Conservation (phyloP, 2,113 vertebrate genomes). For the Callocephalon fimbriatum region DNA sequence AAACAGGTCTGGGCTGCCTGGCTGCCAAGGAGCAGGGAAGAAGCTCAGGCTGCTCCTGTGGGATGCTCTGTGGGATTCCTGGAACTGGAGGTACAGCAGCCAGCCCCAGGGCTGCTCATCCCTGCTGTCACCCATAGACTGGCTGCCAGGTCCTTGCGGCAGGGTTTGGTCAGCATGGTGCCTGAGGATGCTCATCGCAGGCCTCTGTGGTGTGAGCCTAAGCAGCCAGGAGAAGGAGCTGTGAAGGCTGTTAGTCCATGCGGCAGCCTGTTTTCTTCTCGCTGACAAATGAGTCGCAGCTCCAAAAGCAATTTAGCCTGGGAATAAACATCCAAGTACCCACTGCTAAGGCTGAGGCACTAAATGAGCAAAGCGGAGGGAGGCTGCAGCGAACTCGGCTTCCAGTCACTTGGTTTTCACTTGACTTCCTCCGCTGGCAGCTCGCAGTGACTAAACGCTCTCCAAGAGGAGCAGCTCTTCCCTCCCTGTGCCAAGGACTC, state of each 20-base stretch:
- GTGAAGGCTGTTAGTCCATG: not conserved
- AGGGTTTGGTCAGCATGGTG: not conserved
- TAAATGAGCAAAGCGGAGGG: not conserved
- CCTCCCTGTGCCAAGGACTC: not conserved
- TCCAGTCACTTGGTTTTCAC: constrained; percentile 23
- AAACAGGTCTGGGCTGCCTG: not conserved
- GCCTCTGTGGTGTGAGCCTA: accelerated
- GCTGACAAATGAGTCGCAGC: not conserved
- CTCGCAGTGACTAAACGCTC: not conserved
- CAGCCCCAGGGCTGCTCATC: accelerated
- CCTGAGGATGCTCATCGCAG: not conserved
- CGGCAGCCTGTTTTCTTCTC: not conserved
- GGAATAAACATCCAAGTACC: not conserved
- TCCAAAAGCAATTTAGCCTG: not conserved
- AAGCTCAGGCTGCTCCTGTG: not conserved
- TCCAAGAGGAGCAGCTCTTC: not conserved
- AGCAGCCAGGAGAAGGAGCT: not conserved
- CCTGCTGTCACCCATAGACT: not conserved
- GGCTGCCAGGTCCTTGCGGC: not conserved
- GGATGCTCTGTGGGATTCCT: not conserved
- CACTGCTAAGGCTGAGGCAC: not conserved
- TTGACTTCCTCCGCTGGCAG: constrained; percentile 19
- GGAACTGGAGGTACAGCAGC: not conserved
- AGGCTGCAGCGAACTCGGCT: not conserved
- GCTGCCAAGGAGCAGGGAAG: not conserved